Evolutionary conservation across 2,113 vertebrate genomes (phyloP).

Genomic region (Macquaria australasica): DNA sequence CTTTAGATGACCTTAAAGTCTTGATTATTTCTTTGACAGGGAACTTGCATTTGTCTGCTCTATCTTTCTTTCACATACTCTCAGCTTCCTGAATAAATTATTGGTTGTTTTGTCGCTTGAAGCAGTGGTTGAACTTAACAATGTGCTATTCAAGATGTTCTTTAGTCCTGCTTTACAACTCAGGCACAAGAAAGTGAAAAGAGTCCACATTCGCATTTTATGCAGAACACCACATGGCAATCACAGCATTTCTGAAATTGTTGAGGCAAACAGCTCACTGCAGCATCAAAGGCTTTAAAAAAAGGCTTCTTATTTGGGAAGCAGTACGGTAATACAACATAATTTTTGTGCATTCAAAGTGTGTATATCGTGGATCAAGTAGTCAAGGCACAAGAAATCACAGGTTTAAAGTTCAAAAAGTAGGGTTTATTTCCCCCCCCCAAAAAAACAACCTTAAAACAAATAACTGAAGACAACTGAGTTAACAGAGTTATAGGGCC

Average conservation of each 20-base stretch:
- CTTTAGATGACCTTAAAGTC: conserved; percentile 10
- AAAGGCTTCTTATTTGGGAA: conserved; percentile 7
- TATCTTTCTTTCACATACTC: background rate
- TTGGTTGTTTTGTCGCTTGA: conserved; percentile 10
- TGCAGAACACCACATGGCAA: conserved; percentile 9
- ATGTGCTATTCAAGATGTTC: conserved; percentile 10
- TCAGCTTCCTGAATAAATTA: conserved; percentile 12
- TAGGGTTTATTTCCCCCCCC: too few relatives aligned
- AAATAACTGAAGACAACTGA: too few relatives aligned
- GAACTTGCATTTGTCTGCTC: background rate
- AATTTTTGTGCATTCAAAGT: background rate
- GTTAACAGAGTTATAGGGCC: too few relatives aligned
- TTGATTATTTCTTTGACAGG: background rate
- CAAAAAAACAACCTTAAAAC: too few relatives aligned
- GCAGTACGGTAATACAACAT: background rate
- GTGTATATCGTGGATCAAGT: background rate
- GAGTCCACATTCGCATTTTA: conserved; percentile 14
- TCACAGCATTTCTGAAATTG: conserved; percentile 6
- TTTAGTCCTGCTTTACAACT: conserved; percentile 19
- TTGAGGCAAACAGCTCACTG: conserved; percentile 12
- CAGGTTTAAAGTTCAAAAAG: too few relatives aligned
- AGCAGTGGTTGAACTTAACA: conserved; percentile 40
- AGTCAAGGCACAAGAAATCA: too few relatives aligned
- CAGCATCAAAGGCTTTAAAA: conserved; percentile 20
- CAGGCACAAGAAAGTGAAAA: conserved; percentile 8